Base-by-base conservation (phyloP, 2,113 vertebrate species). In the Casuarius casuarius region DNA sequence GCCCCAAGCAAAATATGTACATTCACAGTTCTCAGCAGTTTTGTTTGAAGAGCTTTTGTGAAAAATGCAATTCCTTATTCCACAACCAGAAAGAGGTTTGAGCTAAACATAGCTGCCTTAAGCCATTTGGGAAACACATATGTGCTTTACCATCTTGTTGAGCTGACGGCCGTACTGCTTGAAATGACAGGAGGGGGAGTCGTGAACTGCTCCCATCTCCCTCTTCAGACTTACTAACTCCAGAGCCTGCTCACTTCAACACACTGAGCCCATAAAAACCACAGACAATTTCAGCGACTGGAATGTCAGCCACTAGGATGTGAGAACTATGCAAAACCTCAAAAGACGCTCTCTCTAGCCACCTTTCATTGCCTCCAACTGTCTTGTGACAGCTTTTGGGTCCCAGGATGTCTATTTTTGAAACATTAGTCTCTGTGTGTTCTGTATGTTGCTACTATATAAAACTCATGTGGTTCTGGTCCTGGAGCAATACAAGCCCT, bases 241-340 rank as follows among this genome's bases (percentile, higher is more conserved):
- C 61, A 56, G 54, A 83, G 15, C 26, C 68, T 49, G 38, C 62
- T 89, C 42, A 14, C 25, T 87, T 46, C 80, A 82, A 11, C 63
- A 28, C 0, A 0, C 6, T 21, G 42, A 68, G 68, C 49, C 38
- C 48, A 5, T 2, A 29, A 74, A 91, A 15, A 6, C 15, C 67
- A 51, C 33, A 62, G 58, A 23, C 7, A 49, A 3, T 26, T 22
- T 73, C 75, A 67, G 46, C 0, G 1, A 38, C 54, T 22, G 26
- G 18, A 66, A 21, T 49, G 29, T n/a, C 46, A 16, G 11, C 17
- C 0, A 0, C 56, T 40, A 59, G 54, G 72, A 20, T 28, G 42
- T 4, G 9, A 84, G 63, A 86, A 25, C 25, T 40, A 18, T 9
- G 46, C 54, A 67, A 40, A 83, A 18, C 59, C 59, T 49, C 21